Conservation (phyloP, 2,113 vertebrate genomes). For the Odontesthes bonariensis region DNA sequence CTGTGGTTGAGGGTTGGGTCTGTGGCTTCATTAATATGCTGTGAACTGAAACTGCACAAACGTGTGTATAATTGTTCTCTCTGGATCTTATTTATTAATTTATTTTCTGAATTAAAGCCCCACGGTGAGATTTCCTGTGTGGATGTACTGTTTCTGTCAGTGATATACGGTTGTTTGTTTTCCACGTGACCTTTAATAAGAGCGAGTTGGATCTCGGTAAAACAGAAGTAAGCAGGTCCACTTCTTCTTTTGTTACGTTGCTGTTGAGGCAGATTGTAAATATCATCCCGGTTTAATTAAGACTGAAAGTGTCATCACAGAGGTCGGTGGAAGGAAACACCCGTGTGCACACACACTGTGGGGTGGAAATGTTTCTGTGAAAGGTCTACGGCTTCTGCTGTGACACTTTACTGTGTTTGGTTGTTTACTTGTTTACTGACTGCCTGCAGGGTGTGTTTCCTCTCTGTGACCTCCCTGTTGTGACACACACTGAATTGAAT, state of each 20-base stretch:
- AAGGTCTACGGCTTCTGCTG: conserved; percentile 2
- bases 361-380: conserved; percentile 35
- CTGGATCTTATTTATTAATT: too few relatives aligned
- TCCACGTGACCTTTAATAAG: too few relatives aligned
- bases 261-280: neutral
- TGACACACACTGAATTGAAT: conserved; percentile 2
- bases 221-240: neutral
- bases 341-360: neutral
- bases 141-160: too few relatives aligned
- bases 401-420: neutral
- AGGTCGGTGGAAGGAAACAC: conserved; percentile 23
- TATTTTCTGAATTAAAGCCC: too few relatives aligned
- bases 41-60: neutral
- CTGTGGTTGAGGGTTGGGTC: neutral
- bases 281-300: neutral
- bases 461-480: conserved; percentile 46
- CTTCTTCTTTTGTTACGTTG: conserved; percentile 4
- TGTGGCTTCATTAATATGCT: neutral
- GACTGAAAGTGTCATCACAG: neutral
- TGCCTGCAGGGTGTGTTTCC: conserved; percentile 40
- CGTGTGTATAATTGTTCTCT: neutral
- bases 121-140: too few relatives aligned
- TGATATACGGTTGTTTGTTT: too few relatives aligned
- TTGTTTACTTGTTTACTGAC: conserved; percentile 30
- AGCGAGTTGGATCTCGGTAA: too few relatives aligned